A percentile compares a stretch with the other conserved stretches of the same genome.
These are phyloP conservation scores for Epizoanthus scotinus DNA, from an alignment of 92 coral and sea anemone genomes.

Conservation along the genomic window DNA sequence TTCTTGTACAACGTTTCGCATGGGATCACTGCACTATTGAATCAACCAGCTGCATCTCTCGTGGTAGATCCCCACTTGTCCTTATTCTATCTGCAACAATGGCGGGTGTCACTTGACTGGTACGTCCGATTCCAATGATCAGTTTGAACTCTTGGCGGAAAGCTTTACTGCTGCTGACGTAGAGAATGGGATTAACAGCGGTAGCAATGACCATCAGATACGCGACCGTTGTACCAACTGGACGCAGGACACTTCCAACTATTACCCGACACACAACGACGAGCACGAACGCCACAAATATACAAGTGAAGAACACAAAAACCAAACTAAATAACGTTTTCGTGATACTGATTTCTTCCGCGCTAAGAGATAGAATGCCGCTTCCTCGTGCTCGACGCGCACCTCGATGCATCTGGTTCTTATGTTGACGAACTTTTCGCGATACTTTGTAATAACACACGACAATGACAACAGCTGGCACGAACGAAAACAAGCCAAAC, in stretches of 20 bases:
- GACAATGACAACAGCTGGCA: constrained; percentile 10
- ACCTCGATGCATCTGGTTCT: background rate
- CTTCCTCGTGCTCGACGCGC: too few species aligned
- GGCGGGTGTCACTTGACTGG: background rate
- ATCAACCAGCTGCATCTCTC: too few species aligned
- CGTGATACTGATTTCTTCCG: constrained; percentile 16
- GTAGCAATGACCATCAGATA: constrained; percentile 14
- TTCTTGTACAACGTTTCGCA: too few species aligned
- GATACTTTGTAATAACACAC: constrained; percentile 20
- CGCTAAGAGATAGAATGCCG: background rate
- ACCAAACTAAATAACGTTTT: constrained; percentile 7
- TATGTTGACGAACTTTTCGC: constrained; percentile 8
- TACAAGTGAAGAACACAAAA: constrained; percentile 19
- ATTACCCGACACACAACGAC: constrained; percentile 13
- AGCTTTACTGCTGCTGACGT: constrained; percentile 14
- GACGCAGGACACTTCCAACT: background rate
- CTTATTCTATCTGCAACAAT: too few species aligned
- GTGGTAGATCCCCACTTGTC: too few species aligned
- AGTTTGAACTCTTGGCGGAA: constrained; percentile 13
- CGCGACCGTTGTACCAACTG: background rate
- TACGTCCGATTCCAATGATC: background rate
- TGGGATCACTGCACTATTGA: too few species aligned
- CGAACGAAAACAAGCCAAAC: constrained; percentile 6
- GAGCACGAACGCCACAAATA: constrained; percentile 4
- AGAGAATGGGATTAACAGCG: constrained; percentile 21